A percentile compares a stretch with the other conserved stretches of the same genome.
These are phyloP conservation scores for Dicentrarchus labrax DNA, from an alignment of 2,113 vertebrate species.

Conservation along the genomic window DNA sequence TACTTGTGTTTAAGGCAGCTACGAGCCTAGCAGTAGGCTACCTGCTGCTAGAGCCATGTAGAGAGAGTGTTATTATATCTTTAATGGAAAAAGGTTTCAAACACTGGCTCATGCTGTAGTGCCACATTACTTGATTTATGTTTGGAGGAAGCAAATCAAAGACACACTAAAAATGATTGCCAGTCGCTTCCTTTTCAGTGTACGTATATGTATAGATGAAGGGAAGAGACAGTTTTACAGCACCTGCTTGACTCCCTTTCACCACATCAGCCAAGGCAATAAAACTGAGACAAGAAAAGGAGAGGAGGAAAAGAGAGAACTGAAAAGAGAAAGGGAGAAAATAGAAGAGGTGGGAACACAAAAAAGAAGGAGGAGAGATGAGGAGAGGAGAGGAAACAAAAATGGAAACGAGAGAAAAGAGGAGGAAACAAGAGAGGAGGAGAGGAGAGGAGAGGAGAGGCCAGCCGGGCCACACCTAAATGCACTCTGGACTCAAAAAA, in stretches of 20 bases:
- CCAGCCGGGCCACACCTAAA: constrained; percentile 59
- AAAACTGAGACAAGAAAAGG: not conserved
- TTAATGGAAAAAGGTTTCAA: not conserved
- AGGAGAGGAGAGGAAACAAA: not conserved
- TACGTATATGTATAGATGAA: no score
- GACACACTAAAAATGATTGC: not conserved
- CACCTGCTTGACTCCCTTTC: no score
- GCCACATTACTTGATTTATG: not conserved
- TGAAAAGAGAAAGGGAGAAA: not conserved
- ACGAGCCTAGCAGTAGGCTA: no score
- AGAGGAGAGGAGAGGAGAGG: constrained; percentile 25
- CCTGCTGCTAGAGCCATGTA: no score
- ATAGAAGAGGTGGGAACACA: not conserved
- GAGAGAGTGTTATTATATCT: no score
- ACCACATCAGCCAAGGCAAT: not conserved
- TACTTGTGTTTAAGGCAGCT: no score
- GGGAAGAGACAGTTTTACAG: not conserved
- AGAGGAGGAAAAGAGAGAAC: not conserved
- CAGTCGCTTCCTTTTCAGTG: not conserved
- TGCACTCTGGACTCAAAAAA: constrained; percentile 16
- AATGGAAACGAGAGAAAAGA: not conserved
- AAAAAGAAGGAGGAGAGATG: no score
- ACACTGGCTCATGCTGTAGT: not conserved
- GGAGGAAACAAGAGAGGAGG: not conserved
- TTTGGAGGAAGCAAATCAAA: not conserved